phyloP scores from a whole-genome alignment of 2,888 invertebrate species.

The Oscheius sp. region DNA sequence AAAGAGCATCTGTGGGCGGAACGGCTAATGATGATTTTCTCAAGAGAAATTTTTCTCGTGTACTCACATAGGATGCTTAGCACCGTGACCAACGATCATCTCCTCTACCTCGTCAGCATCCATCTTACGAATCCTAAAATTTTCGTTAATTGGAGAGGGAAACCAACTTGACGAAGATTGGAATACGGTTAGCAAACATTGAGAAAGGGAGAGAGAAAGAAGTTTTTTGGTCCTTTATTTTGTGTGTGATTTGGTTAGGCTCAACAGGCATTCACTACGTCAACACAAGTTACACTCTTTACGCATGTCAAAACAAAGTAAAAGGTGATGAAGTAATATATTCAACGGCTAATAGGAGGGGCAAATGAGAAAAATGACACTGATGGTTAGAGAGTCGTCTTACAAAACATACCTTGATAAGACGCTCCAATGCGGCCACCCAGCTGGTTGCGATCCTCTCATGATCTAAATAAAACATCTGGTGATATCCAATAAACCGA shows the following conservation, averaged over 20 bases:
- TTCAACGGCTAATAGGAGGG: too few species aligned
- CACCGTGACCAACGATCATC: slow-evolving; percentile 20
- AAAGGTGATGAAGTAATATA: too few species aligned
- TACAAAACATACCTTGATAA: slow-evolving; percentile 20
- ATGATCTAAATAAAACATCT: slow-evolving; percentile 25
- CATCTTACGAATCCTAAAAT: slow-evolving; percentile 19
- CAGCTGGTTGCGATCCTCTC: slow-evolving; percentile 17
- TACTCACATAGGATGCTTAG: slow-evolving; percentile 10
- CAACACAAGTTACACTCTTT: background rate
- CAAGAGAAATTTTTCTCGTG: background rate
- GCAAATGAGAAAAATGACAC: slow-evolving; percentile 28
- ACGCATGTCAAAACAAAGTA: background rate
- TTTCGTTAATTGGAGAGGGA: background rate
- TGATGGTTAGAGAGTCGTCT: background rate
- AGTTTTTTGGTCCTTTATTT: background rate
- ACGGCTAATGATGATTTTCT: too few species aligned
- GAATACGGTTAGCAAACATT: background rate
- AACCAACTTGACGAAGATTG: background rate
- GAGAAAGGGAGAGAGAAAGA: background rate
- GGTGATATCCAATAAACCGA: slow-evolving; percentile 9
- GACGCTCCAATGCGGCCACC: slow-evolving; percentile 31
- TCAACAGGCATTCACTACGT: slow-evolving; percentile 3
- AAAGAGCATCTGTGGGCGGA: too few species aligned
- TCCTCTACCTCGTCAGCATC: slow-evolving; percentile 14
- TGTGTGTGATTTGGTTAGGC: slow-evolving; percentile 8